Percentiles rank a stretch among this genome's conserved stretches.
Conservation (phyloP, 2,113 vertebrate species). For the Solenodon paradoxus region DNA sequence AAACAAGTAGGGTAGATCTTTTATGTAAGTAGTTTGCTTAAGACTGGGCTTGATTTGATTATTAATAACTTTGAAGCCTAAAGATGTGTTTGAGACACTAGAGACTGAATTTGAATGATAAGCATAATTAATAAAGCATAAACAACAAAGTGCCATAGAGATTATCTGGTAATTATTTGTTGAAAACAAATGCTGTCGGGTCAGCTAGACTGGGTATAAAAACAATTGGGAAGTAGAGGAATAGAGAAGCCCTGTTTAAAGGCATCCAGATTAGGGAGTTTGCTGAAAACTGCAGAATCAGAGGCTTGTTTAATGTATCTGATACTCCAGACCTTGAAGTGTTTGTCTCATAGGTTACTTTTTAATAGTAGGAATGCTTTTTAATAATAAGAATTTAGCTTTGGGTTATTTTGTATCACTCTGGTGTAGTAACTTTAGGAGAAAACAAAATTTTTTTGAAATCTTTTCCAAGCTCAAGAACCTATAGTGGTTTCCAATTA, state of each 20-base stretch:
- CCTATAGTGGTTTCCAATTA: not conserved
- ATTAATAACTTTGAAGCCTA: not conserved
- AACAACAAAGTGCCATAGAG: not conserved
- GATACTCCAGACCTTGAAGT: not conserved
- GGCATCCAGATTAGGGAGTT: not conserved
- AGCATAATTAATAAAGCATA: not conserved
- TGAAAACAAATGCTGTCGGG: not conserved
- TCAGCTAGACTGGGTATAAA: not conserved
- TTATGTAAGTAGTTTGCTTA: not conserved
- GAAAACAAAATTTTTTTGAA: not conserved
- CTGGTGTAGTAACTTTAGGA: not conserved
- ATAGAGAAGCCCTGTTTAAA: not conserved
- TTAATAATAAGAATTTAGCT: not conserved
- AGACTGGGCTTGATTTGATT: not conserved
- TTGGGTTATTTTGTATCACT: not conserved
- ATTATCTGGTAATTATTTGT: not conserved
- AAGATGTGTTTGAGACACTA: slow-evolving; percentile 7
- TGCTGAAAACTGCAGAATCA: not conserved
- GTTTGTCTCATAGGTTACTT: not conserved
- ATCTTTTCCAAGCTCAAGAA: not conserved
- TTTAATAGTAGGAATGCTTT: not conserved
- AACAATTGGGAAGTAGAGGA: not conserved
- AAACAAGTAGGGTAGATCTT: not conserved
- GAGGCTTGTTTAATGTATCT: not conserved
- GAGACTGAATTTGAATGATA: slow-evolving; percentile 7